Evolutionary conservation across 2,888 invertebrate genomes (phyloP).

Genomic region (Dusona sp.): DNA sequence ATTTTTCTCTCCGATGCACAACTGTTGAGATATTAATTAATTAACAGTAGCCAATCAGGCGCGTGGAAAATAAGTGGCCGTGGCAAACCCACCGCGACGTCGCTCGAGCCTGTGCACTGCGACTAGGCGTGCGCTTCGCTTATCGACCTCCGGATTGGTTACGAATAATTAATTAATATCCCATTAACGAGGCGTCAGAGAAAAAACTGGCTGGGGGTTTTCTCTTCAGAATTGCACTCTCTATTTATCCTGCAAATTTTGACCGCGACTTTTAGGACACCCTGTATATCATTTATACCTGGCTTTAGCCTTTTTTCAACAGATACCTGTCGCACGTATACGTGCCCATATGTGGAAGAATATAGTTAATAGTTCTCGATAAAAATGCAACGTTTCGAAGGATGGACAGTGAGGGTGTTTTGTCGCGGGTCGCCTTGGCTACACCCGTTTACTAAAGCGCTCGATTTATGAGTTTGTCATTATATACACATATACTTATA

Average conservation of each 20-base stretch:
- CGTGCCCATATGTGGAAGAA: conserved; percentile 26
- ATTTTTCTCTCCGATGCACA: not conserved
- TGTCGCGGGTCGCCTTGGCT: conserved; percentile 77
- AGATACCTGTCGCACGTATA: conserved; percentile 57
- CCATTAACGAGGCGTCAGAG: not conserved
- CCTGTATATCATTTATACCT: conserved; percentile 13
- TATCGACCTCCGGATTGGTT: not conserved
- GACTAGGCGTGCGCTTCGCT: not conserved
- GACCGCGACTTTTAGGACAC: not conserved
- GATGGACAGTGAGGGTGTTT: conserved; percentile 72
- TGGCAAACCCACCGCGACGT: not conserved
- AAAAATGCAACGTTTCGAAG: conserved; percentile 68
- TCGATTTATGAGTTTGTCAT: conserved; percentile 72
- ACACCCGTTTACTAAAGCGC: conserved; percentile 70
- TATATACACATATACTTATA: conserved; percentile 6
- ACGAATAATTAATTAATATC: not conserved
- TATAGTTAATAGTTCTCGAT: conserved; percentile 66
- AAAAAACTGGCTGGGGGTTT: not conserved
- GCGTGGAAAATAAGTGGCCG: not conserved
- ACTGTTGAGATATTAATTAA: not conserved
- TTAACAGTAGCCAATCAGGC: not conserved
- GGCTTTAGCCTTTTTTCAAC: conserved; percentile 8
- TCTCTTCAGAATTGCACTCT: not conserved
- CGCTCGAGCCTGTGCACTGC: not conserved
- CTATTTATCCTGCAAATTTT: not conserved